These are phyloP conservation scores for Exephanes ischioxanthus DNA, from an alignment of 2,888 invertebrate species.

Conservation along the genomic window DNA sequence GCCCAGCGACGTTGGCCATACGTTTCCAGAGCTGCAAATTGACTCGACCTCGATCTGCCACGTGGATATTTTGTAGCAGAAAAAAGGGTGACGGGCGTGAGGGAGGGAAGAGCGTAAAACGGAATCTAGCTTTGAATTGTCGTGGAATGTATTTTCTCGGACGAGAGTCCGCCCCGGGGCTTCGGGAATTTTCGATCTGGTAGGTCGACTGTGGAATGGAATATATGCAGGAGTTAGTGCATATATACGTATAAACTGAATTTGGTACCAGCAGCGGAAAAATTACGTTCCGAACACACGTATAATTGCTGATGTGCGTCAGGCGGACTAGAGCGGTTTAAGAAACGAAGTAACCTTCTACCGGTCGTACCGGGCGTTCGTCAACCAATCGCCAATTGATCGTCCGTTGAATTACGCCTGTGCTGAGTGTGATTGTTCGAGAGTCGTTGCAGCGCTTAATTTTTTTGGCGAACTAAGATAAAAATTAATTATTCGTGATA, in stretches of 20 bases:
- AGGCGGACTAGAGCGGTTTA: not conserved
- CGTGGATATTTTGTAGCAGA: constrained; percentile 59
- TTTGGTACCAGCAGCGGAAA: constrained; percentile 35
- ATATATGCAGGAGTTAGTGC: constrained; percentile 11
- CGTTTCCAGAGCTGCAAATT: constrained; percentile 71
- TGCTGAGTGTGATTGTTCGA: constrained; percentile 43
- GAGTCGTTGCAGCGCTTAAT: not conserved
- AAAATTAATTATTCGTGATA: constrained; percentile 35
- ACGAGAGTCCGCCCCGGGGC: constrained; percentile 23
- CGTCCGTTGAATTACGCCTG: constrained; percentile 35
- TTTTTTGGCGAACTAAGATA: not conserved
- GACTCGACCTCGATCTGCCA: constrained; percentile 71
- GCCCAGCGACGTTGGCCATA: constrained; percentile 44
- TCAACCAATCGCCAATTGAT: constrained; percentile 40
- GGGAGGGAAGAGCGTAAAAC: constrained; percentile 11
- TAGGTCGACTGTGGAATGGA: constrained; percentile 16
- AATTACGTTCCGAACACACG: constrained; percentile 28
- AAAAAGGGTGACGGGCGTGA: constrained; percentile 11
- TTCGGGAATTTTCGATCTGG: constrained; percentile 45
- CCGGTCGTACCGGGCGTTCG: constrained; percentile 8
- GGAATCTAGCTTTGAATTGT: constrained; percentile 28
- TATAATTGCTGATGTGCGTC: constrained; percentile 14
- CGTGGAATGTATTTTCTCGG: constrained; percentile 50
- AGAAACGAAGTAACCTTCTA: not conserved
- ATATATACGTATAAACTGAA: constrained; percentile 39